Evolutionary conservation across 2,113 vertebrate genomes (phyloP).

Genomic region (Calyptommatus sinebrachiatus): DNA sequence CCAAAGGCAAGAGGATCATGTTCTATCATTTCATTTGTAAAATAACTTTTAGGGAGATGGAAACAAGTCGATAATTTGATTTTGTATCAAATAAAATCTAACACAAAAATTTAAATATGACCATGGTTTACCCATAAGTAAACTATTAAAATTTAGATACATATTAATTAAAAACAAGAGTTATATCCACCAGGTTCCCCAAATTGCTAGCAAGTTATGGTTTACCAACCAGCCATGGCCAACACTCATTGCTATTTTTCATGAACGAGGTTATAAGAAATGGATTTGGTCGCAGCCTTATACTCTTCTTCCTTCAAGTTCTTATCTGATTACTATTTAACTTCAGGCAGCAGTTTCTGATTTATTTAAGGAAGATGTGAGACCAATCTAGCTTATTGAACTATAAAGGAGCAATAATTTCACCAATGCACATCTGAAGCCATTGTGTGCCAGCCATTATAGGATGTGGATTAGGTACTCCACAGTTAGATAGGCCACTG

Average conservation of each 20-base stretch:
- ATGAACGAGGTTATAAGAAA: background rate
- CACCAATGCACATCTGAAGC: background rate
- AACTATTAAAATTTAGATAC: slow-evolving; percentile 4
- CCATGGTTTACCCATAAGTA: background rate
- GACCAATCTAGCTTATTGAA: background rate
- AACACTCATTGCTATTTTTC: slow-evolving; percentile 10
- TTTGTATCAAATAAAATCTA: background rate
- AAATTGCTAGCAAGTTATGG: slow-evolving; percentile 36
- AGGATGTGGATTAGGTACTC: background rate
- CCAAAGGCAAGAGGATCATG: background rate
- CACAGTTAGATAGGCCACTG: background rate
- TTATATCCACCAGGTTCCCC: background rate
- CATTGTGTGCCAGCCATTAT: background rate
- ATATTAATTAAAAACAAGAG: background rate
- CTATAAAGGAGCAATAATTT: background rate
- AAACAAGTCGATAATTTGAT: background rate
- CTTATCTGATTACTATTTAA: background rate
- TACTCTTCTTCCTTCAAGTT: background rate
- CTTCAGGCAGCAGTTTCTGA: background rate
- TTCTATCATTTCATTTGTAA: background rate
- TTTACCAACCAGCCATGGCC: slow-evolving; percentile 28
- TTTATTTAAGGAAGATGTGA: background rate
- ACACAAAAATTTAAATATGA: background rate
- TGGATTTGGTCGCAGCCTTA: background rate
- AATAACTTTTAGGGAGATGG: background rate